Evolutionary conservation across 2,113 vertebrate species (phyloP), one percentile per base, ranked within the genome.

Genomic region (Salvelinus namaycush): DNA sequence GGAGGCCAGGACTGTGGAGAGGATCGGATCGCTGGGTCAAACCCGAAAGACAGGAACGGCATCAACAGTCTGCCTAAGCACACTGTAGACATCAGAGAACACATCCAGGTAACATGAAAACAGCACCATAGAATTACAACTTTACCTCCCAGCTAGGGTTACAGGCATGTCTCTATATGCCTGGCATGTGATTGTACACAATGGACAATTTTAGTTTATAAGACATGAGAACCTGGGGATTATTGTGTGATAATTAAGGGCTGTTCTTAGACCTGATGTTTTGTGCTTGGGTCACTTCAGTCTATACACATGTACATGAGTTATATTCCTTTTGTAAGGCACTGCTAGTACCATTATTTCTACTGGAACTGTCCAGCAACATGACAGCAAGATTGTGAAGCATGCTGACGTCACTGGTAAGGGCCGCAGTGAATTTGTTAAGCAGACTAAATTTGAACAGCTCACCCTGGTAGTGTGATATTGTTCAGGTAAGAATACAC

Each of bases 361-460:
- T 39, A 14, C 14, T 14, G 11, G 12, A 12, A 51, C 14, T 16
- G 14, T 1, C 49, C 73, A 99, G 98, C 83, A 98, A 73, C 87
- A 92, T 84, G 94, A 97, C 74, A 98, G 97, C 77, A 88, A 92
- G 69, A 90, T 99, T 83, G 96, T 97, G 83, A 96, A 93, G 83
- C 93, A 93, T 79, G 93, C 94, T 79, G 95, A 91, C 73, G 88
- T 95, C 70, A 91, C 93, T 0, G 93, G 94, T 49, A 97, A 98
- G 90, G 96, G 94, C 14, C 90, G 89, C 13, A 95, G 93, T 79
- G 97, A 97, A 90, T 98, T 95, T 75, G 94, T 99, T 75, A 96
- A 98, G 87, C 96, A 99, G 91, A 96, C 99, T 87, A 91, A 92
- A 79, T 99, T 99, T 85, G 94, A 97, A 91, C 94, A 93, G 51